Evolutionary conservation across 2,888 invertebrate genomes (phyloP), one percentile per base, ranked within the genome.

Genomic region (Heliconius ismenius): DNA sequence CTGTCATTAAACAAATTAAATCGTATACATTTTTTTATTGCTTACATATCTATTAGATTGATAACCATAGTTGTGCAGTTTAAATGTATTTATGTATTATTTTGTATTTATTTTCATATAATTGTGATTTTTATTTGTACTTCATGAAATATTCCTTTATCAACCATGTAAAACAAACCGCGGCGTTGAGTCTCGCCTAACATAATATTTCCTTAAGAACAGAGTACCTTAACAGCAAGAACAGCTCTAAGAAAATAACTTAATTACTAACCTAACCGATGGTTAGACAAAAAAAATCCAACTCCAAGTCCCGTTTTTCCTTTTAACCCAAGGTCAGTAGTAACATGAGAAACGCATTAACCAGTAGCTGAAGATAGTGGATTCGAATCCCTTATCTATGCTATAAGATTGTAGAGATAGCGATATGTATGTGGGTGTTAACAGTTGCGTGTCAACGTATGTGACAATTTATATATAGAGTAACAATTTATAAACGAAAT

Each of bases 321-420:
- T 82, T 80, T 81, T 76, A 81, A 79, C 81, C 80, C 78, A 83
- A 83, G 84, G 84, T 84, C 83, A 81, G 76, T 77, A 78, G 85
- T 83, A 86, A 93, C 93, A 93, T 89, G 92, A 89, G 91, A 93
- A 93, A 92, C 87, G 90, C 93, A 93, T 93, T 92, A 84, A 78
- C 87, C 87, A 86, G 88, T 87, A 89, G 88, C 89, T 86, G 86
- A 82, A 84, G 88, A 89, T 89, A 89, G 87, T 83, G 84, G 84
- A 85, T 86, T 86, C 86, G 87, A 85, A 80, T 84, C 86, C 83
- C 82, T 87, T 90, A 90, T 90, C 91, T 86, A 79, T 83, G 86
- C 86, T 86, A 87, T 88, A 83, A 84, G 85, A 88, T 91, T 89
- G 84, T 79, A 73, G 82, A 88, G 92, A 92, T 92, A 91, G 90